Evolutionary conservation across 2,113 vertebrate species (phyloP), one percentile per base, ranked within the genome.

Genomic region (Muntiacus reevesi): DNA sequence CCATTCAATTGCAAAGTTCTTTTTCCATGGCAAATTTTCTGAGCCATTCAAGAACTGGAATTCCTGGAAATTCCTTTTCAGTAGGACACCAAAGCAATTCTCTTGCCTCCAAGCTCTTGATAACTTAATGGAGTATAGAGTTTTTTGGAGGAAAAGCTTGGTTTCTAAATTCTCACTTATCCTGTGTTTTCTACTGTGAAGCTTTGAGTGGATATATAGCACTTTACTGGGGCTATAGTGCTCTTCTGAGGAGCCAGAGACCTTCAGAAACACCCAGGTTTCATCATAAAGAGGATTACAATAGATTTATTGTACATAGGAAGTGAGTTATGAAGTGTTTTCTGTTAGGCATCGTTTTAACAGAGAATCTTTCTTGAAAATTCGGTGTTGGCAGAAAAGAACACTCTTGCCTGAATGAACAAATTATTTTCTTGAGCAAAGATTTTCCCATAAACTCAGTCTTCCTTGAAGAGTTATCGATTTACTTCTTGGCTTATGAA

Each of bases 401-500:
- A 97, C 96, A 91, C 30, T 98, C 92, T 95, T 1, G 23, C 54
- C 87, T 62, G 87, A 98, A 97, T 47, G 96, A 98, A 93, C 87
- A 98, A 98, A 97, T 96, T 92, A 71, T 91, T 98, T 95, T 97
- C 87, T 33, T 60, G 96, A 97, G 95, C 55, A 36, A 89, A 96
- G 45, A 95, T 97, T 17, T 97, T 91, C 90, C 94, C 87, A 97
- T 98, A 98, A 98, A 97, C 89, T 98, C 95, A 97, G 93, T 85
- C 92, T 96, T 98, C 93, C 97, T 95, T 93, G 85, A 96, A 97
- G 89, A 98, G 78, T 45, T 98, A 98, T 98, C 6, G 86, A 98
- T 98, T 98, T 98, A 54, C 28, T 97, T 71, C 15, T 57, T 96
- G 28, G 52, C 30, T 98, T 98, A 97, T 97, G 95, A 98, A 98